phyloP scores from a whole-genome alignment of 1,140 invertebrate species.

The Procambarus virginalis region DNA sequence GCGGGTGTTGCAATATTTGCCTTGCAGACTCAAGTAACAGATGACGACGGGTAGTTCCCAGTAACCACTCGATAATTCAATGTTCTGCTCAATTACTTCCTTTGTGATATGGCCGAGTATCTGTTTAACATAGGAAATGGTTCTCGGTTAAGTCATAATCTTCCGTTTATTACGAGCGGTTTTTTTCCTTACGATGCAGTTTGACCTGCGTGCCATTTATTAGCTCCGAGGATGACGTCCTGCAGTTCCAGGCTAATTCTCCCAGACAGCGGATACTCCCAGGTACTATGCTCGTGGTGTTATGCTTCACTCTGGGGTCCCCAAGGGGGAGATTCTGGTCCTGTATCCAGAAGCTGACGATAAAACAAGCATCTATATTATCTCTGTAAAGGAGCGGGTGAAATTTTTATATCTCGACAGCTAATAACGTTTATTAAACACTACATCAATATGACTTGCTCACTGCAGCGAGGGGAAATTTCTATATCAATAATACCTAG shows the following conservation, averaged over 20 bases:
- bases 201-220: background rate
- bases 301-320: no score
- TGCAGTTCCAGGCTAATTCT: background rate
- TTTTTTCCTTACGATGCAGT: background rate
- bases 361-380: no score
- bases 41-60: background rate
- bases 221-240: background rate
- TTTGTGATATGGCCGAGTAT: background rate
- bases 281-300: background rate
- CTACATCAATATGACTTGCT: no score
- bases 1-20: background rate
- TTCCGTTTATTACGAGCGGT: background rate
- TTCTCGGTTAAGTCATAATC: conserved; percentile 1
- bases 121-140: background rate
- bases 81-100: background rate
- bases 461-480: no score
- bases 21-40: background rate
- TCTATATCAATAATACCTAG: no score
- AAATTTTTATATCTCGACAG: no score
- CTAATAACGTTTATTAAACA: no score
- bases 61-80: background rate
- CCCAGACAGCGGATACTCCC: background rate
- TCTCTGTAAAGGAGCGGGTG: no score
- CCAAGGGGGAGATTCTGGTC: no score
- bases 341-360: no score